These are phyloP conservation scores for Sinotaia quadrata DNA, from an alignment of 2,888 invertebrate species.

Conservation along the genomic window DNA sequence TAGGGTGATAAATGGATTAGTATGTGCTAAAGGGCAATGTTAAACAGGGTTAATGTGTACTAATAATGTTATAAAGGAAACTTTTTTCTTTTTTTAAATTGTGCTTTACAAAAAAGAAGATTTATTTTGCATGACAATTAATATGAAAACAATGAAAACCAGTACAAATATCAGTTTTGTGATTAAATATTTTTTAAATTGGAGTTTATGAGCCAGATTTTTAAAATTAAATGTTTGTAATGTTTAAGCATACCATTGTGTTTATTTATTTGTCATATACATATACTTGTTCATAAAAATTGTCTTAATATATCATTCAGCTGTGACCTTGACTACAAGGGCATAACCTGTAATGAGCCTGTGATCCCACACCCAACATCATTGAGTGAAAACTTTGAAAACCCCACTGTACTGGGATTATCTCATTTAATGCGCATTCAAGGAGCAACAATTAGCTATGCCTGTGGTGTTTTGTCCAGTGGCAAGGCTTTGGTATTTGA, in stretches of 20 bases:
- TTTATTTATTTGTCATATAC: no score
- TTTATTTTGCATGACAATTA: no score
- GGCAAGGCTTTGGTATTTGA: slow-evolving; percentile 71
- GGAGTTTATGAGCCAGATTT: not conserved
- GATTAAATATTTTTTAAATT: no score
- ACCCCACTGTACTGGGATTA: slow-evolving; percentile 42
- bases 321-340: slow-evolving; percentile 71
- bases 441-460: slow-evolving; percentile 65
- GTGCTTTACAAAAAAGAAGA: no score
- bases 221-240: not conserved
- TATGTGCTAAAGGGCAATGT: no score
- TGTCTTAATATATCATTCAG: slow-evolving; percentile 44
- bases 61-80: no score
- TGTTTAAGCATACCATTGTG: not conserved
- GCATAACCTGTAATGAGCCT: slow-evolving; percentile 60
- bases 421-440: slow-evolving; percentile 49
- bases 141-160: no score
- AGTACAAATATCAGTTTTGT: no score
- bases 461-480: slow-evolving; percentile 69
- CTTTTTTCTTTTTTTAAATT: no score
- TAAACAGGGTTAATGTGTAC: no score
- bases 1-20: no score
- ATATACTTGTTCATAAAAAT: not conserved
- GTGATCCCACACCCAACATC: slow-evolving; percentile 49
- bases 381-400: slow-evolving; percentile 58